Evolutionary conservation across 2,888 invertebrate species (phyloP).

Genomic region (Ceriagrion tenellum): DNA sequence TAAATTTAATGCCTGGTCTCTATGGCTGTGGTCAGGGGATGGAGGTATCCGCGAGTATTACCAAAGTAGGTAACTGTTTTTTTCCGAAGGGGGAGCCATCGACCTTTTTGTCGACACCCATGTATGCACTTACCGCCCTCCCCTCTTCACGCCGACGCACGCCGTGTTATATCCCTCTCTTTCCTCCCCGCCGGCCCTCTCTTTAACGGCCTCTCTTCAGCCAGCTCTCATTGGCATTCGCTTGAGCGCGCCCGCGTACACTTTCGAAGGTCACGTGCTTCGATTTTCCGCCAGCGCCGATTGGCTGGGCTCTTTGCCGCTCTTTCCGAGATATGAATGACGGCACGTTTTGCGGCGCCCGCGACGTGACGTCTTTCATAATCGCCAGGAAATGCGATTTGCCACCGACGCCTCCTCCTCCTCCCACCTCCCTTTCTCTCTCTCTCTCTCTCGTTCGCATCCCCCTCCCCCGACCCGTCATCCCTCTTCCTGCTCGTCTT

Average conservation of each 20-base stretch:
- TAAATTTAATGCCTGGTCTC: too few relatives aligned
- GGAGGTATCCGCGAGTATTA: neutral
- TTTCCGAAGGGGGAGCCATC: neutral
- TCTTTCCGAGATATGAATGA: neutral
- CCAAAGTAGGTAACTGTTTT: neutral
- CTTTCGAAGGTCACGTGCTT: constrained; percentile 27
- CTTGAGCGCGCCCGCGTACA: neutral
- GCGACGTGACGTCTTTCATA: constrained; percentile 39
- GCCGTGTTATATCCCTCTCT: neutral
- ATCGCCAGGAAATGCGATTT: constrained; percentile 31
- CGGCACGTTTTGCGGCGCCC: neutral
- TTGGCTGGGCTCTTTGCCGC: constrained; percentile 14
- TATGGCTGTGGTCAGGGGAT: too few relatives aligned
- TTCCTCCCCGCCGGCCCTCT: neutral
- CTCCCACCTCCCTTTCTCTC: neutral
- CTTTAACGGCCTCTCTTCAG: neutral
- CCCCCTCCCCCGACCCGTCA: too few relatives aligned
- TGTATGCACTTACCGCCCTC: neutral
- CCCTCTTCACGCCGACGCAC: neutral
- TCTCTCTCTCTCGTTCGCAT: too few relatives aligned
- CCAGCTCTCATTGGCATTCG: neutral
- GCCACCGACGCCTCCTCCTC: neutral
- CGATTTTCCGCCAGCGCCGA: constrained; percentile 36
- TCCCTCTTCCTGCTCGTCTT: neutral
- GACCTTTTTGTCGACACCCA: neutral